Evolutionary conservation across 2,888 invertebrate genomes (phyloP), one percentile per base, ranked within the genome.

Genomic region (Ochropleura leucogaster): DNA sequence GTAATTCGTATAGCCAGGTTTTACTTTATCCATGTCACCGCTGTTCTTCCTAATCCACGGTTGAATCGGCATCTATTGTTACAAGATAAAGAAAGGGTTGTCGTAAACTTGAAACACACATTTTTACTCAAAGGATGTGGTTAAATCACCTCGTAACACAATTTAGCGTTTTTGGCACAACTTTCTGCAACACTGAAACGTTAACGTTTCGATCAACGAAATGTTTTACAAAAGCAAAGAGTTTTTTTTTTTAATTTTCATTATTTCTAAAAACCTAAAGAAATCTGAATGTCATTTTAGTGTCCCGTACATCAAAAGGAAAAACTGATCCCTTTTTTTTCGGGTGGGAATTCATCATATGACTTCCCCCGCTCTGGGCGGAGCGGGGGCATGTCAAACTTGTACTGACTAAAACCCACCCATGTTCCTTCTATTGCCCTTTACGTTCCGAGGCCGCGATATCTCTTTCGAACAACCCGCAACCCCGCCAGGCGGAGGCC

Each of bases 71-170:
- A 93, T 91, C 92, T 93, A 93, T 94, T 92, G 92, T 92, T 91
- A 92, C 92, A 91, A 93, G 94, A 94, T 94, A 94, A 87, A 94
- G 92, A 89, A 90, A 94, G 91, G 93, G 93, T 91, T 92, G 93
- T 92, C 93, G 93, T 94, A 94, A 94, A 94, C 90, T 92, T 91
- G 91, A 91, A 93, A 93, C 93, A 93, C 92, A 91, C 90, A 90
- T 92, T 94, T 87, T 94, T 93, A 92, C 93, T 93, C 89, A 88
- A 83, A 85, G 87, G 89, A 89, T 89, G 89, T 87, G 88, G 90
- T 88, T 87, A 84, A 87, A 89, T 85, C 85, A 82, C 87, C 88
- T 89, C 88, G 87, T 86, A 88, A 89, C 86, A 85, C 86, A 85
- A 83, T 89, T 88, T 83, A 84, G 84, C 85, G 82, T 83, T 89